Base-by-base conservation (phyloP, 2,888 invertebrate genomes). In the Maniola hyperantus region DNA sequence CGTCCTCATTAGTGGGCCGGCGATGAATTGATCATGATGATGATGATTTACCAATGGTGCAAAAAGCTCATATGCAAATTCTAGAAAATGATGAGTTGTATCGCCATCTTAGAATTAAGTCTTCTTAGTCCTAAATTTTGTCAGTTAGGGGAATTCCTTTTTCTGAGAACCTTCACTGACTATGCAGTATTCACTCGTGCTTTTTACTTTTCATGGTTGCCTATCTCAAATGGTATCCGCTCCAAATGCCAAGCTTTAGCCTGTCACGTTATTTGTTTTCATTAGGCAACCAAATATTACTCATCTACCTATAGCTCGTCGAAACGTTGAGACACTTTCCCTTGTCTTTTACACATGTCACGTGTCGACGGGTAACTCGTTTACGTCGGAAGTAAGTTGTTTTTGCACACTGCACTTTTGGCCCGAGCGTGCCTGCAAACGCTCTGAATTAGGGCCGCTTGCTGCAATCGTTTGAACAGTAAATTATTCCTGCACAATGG, bases 321-420 rank as follows among this genome's bases (percentile, higher is more conserved):
- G n/a, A 15, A 36, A 48, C 58, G 39, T 64, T 33, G 60, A 54
- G 48, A 55, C 59, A 59, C 33, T 54, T 60, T 59, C 46, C 57
- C 13, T 44, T 7, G 42, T 57, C 39, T 36, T 50, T 18, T 39
- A 44, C 44, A 55, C 42, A 34, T 50, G 44, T 83, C 82, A 83
- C 78, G 80, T 77, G 79, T 79, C 57, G 78, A 76, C 77, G 72
- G 76, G 70, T 54, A 61, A 77, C 77, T 76, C 79, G 78, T 79
- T 83, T 82, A 82, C 80, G 80, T 84, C 76, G 72, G 73, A 72
- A 73, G 69, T 78, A 75, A 80, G 81, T 83, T 77, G 74, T 73
- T 83, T 84, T 86, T 87, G 88, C 87, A 83, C 87, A 88, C 85
- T 84, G 87, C 86, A 85, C 86, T 79, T 85, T 79, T 84, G 83